phyloP scores from a whole-genome alignment of 2,888 invertebrate genomes.

The Hypsopygia costalis region DNA sequence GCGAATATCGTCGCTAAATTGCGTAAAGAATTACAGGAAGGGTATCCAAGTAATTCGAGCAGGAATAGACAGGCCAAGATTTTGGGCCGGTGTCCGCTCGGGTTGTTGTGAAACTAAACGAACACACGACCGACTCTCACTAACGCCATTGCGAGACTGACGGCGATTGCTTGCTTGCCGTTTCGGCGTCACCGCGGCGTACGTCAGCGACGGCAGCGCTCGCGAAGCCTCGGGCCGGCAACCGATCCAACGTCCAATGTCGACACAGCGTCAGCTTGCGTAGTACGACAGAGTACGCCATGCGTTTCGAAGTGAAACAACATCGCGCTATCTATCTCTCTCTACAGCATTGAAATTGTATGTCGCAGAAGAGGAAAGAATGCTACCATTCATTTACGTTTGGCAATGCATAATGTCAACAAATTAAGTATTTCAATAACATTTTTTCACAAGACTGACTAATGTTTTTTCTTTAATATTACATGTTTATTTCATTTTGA shows the following conservation, averaged over 20 bases:
- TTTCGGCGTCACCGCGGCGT: conserved; percentile 15
- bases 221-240: conserved; percentile 69
- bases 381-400: conserved; percentile 74
- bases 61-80: conserved; percentile 78
- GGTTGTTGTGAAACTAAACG: conserved; percentile 70
- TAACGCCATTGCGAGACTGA: conserved; percentile 80
- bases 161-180: conserved; percentile 16
- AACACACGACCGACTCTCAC: conserved; percentile 68
- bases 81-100: conserved; percentile 82
- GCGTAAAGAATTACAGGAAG: conserved; percentile 67
- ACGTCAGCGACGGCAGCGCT: conserved; percentile 31
- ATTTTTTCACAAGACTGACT: conserved; percentile 43
- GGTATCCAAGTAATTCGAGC: conserved; percentile 69
- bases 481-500: background rate
- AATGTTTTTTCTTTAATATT: background rate
- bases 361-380: conserved; percentile 41
- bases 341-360: conserved; percentile 28
- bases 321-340: conserved; percentile 41
- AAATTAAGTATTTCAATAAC: conserved; percentile 50
- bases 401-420: conserved; percentile 61
- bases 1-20: conserved; percentile 54
- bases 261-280: conserved; percentile 79
- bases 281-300: conserved; percentile 74
- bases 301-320: conserved; percentile 40
- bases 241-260: conserved; percentile 78